Evolutionary conservation across 2,888 invertebrate genomes (phyloP), one percentile per base, ranked within the genome.

Genomic region (Crossocerus cetratus): DNA sequence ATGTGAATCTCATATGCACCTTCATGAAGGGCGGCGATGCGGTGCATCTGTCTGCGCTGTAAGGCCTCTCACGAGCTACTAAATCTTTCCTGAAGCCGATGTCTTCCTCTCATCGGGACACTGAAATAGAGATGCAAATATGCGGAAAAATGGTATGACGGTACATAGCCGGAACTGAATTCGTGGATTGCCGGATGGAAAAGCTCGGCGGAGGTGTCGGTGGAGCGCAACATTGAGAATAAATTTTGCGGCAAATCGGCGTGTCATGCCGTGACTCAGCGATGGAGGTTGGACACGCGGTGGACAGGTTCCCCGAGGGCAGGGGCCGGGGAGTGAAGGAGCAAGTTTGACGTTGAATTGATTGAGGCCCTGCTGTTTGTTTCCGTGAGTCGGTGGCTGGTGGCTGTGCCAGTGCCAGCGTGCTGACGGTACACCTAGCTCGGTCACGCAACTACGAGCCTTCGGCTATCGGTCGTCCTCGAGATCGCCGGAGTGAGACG

Each of bases 281-380:
- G 69, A 66, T 76, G 65, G 62, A 69, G 76, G 69, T 72, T 67
- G 68, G 71, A 75, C 80, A 72, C 58, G 67, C 61, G 72, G 57
- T 68, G 61, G 73, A 60, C 80, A 74, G 81, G 78, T 83, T 82
- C 80, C 83, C 32, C 11, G 32, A 32, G 32, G 32, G 32, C 11
- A 0, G 32, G 8, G 32, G 32, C 32, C 8, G 32, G 32, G 32
- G 1, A 3, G 11, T 64, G 73, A 71, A 59, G 69, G 71, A 67
- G 73, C 72, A 83, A 87, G 83, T 87, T 88, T 88, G 88, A 88
- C 86, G 86, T 83, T 66, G 80, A 87, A 88, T 87, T 87, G 87
- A 88, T 88, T 83, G 86, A 83, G 78, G 82, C 74, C 78, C 76
- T 78, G 80, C 75, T 81, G 83, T 82, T 78, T 76, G 72, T 63